Evolutionary conservation across 2,797 vertebrate genomes (phyloP), one percentile per base, ranked within the genome.

Genomic region (Eutrigla gurnardus): DNA sequence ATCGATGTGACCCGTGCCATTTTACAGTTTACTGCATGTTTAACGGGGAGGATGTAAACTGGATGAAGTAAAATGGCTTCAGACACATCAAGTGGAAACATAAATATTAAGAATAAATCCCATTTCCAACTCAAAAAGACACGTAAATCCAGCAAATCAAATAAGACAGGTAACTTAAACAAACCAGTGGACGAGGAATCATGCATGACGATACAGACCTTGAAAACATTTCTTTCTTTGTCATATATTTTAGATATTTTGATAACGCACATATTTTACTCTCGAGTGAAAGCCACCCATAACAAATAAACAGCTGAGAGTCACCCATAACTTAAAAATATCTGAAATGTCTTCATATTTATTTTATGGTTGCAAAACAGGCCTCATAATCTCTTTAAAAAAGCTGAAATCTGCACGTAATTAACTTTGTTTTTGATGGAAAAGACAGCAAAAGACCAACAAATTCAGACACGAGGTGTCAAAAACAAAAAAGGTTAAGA

Each of bases 131-230:
- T 58, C 69, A 0, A 4, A 52, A 40, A 52, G 14, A 58, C 57
- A 58, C 47, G 53, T 78, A 88, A 90, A 89, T 91, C 87, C 85
- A 91, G 84, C 77, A 36, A 65, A 73, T 78, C 17, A 73, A 45
- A 78, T 65, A 52, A 79, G 46, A 81, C 61, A 74, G 14, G 78
- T 81, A 88, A 89, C 62, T 15, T 62, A 89, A 83, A 85, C 4
- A 81, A 83, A 84, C 32, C 54, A 73, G 52, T 42, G 45, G 47
- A 70, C 1, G 1, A 57, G 53, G 67, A 52, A 62, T 67, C 45
- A 43, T 89, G 81, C 78, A 63, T 13, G 2, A 60, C 42, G 59
- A 78, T 64, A 32, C 40, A 61, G 35, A 70, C 39, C 14, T 32
- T 8, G 42, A 64, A 43, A 14, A 18, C 0, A 18, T n/a, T 7